A percentile compares a stretch with the other conserved stretches of the same genome.
Evolutionary conservation across 2,888 invertebrate genomes (phyloP).

Genomic region (Penaeus monodon): DNA sequence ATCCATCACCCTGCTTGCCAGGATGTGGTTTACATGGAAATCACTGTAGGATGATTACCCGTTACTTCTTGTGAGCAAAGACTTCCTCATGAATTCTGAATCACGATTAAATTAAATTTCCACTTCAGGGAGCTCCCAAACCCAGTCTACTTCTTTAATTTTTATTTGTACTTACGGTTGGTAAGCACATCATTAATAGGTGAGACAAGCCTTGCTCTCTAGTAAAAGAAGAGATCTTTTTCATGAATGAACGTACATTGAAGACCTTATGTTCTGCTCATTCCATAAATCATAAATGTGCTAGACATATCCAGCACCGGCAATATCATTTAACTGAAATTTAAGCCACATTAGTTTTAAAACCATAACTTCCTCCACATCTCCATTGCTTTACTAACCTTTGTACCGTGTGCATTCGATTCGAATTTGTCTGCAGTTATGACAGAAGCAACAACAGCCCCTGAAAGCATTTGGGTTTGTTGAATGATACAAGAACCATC

Average conservation of each 20-base stretch:
- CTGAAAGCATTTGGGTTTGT: background rate
- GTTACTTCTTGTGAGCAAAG: background rate
- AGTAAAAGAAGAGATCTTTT: background rate
- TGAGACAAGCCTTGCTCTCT: background rate
- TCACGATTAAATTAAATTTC: background rate
- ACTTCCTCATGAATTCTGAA: slow-evolving; percentile 11
- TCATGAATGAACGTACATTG: background rate
- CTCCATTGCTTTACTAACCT: background rate
- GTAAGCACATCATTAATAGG: background rate
- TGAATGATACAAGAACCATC: background rate
- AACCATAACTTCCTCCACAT: too few species aligned
- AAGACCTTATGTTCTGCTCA: background rate
- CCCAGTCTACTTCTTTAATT: too few species aligned
- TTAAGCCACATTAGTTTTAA: too few species aligned
- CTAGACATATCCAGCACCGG: background rate
- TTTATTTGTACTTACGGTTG: background rate
- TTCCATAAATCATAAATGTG: slow-evolving; percentile 6
- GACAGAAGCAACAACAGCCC: background rate
- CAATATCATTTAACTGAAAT: slow-evolving; percentile 19
- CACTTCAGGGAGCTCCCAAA: too few species aligned
- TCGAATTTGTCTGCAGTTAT: background rate
- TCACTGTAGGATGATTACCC: slow-evolving; percentile 20
- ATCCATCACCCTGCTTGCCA: background rate
- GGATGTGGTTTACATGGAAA: background rate
- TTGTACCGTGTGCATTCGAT: background rate